Evolutionary conservation across 2,113 vertebrate species (phyloP), one percentile per base, ranked within the genome.

Genomic region (Tachysurus fulvidraco): DNA sequence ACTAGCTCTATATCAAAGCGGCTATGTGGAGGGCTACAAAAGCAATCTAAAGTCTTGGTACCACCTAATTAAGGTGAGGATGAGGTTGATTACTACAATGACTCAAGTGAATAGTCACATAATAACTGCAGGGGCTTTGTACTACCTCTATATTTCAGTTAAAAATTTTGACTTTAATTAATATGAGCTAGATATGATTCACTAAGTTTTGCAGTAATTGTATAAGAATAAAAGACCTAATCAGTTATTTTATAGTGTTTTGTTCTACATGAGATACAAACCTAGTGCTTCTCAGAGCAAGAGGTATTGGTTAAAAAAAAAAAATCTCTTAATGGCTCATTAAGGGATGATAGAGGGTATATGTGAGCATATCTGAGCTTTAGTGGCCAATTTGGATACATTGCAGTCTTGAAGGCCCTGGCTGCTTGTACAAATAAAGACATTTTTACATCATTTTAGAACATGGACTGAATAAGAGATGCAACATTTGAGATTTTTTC

Each of bases 401-500:
- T 30, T 57, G 19, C 7, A 30, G 52, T 0, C 11, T 57, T 79
- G 52, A 57, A 79, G 13, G 77, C n/a, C 74, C 25, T 17, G 4
- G 50, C 0, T 14, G 50, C n/a, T 36, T 80, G 19, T 59, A 60
- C 16, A 36, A 59, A 59, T 59, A 41, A 59, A 23, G 55, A 30
- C 5, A 21, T 3, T 74, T 17, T 6, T 9, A 55, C 16, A 81
- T 81, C 10, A 60, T 23, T 6, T 81, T 19, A 50, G 30, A 60
- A 60, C 78, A 60, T 9, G 36, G 12, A 52, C 57, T 83, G 65
- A 59, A 85, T 84, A 41, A 87, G 62, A 82, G 80, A n/a, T 36
- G 54, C 57, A 19, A 41, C 41, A 59, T 36, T 57, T 25, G 1
- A 54, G 5, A 54, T n/a, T 54, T 23, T 76, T 94, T 36, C 36